Evolutionary conservation across 2,888 invertebrate genomes (phyloP).

Genomic region (Eupithecia centaureata): DNA sequence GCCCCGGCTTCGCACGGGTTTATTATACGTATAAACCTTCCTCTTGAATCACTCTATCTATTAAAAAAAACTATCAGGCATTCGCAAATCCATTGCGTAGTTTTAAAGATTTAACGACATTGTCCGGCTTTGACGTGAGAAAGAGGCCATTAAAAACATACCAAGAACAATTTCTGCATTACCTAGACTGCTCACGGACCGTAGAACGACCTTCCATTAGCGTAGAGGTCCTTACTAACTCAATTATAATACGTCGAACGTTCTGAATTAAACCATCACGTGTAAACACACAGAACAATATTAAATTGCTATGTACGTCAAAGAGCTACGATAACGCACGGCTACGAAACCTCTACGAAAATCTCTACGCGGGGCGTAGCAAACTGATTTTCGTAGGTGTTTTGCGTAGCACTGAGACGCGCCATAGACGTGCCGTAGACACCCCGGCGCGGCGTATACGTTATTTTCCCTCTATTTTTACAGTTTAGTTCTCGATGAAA

Average conservation of each 20-base stretch:
- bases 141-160: neutral
- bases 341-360: conserved; percentile 7
- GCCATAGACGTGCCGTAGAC: neutral
- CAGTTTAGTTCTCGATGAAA: neutral
- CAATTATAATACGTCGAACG: neutral
- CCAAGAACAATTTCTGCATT: neutral
- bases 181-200: neutral
- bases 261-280: neutral
- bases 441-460: neutral
- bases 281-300: neutral
- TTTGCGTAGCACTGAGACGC: neutral
- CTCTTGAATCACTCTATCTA: too few relatives aligned
- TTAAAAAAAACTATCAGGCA: too few relatives aligned
- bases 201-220: neutral
- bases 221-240: neutral
- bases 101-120: too few relatives aligned
- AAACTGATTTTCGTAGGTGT: neutral
- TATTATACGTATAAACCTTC: too few relatives aligned
- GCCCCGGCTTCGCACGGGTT: too few relatives aligned
- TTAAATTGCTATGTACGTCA: neutral
- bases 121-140: too few relatives aligned
- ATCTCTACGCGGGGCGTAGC: neutral
- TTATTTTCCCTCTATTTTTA: neutral
- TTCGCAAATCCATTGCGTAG: too few relatives aligned
- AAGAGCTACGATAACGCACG: neutral